phyloP scores from a whole-genome alignment of 2,888 invertebrate species.

The Drosophila crucigera region DNA sequence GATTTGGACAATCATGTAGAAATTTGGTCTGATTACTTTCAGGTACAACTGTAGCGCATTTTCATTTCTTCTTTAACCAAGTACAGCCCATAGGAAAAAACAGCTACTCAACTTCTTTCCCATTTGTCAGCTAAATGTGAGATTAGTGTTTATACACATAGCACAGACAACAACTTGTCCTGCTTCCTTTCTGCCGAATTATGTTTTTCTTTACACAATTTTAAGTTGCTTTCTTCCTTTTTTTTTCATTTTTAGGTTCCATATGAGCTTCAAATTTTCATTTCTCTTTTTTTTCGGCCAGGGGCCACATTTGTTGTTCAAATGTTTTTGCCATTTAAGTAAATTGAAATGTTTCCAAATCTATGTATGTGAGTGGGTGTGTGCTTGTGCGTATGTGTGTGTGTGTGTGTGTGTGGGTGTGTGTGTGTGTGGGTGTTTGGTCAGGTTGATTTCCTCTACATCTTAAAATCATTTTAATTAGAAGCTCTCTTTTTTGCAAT shows the following conservation, averaged over 20 bases:
- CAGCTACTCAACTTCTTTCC: slow-evolving; percentile 34
- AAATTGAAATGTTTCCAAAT: slow-evolving; percentile 57
- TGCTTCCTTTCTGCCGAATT: slow-evolving; percentile 40
- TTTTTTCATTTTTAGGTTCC: slow-evolving; percentile 24
- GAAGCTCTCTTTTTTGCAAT: slow-evolving; percentile 36
- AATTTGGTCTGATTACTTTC: neutral
- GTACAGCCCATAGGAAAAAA: neutral
- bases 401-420: slow-evolving; percentile 9
- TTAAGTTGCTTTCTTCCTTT: slow-evolving; percentile 22
- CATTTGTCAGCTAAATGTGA: slow-evolving; percentile 51
- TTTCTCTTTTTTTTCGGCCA: slow-evolving; percentile 17
- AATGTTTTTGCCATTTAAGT: slow-evolving; percentile 54
- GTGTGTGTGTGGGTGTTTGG: slow-evolving; percentile 19
- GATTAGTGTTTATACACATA: slow-evolving; percentile 49
- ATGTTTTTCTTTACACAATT: slow-evolving; percentile 50
- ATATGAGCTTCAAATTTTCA: slow-evolving; percentile 41
- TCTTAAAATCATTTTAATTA: slow-evolving; percentile 70
- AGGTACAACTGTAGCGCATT: slow-evolving; percentile 14
- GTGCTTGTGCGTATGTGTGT: slow-evolving; percentile 15
- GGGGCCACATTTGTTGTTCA: slow-evolving; percentile 46
- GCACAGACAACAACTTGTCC: neutral
- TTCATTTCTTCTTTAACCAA: neutral
- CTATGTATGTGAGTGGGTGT: slow-evolving; percentile 14
- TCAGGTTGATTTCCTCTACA: slow-evolving; percentile 34
- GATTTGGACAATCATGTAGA: neutral